phyloP scores from a whole-genome alignment of 2,888 invertebrate species.

The Pseudeuparius sepicola region DNA sequence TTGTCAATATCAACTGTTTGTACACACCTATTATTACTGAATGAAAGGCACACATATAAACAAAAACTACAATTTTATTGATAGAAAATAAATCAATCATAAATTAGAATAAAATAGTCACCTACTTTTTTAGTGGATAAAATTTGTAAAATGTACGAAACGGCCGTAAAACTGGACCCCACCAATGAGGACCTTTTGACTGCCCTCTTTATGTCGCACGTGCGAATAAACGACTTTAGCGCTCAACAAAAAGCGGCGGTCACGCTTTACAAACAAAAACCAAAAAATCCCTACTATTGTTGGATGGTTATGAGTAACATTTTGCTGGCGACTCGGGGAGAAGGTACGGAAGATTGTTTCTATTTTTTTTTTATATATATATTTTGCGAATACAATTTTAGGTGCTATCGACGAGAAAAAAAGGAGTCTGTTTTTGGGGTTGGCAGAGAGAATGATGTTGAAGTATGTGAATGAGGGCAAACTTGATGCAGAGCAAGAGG shows the following conservation, averaged over 20 bases:
- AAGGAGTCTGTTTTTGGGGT: conserved; percentile 61
- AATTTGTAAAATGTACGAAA: conserved; percentile 83
- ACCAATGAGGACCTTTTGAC: conserved; percentile 86
- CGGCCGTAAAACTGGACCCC: conserved; percentile 76
- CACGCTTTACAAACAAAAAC: conserved; percentile 79
- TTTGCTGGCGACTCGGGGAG: conserved; percentile 61
- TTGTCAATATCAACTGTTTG: neutral
- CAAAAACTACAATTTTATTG: neutral
- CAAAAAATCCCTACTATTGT: conserved; percentile 94
- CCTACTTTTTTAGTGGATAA: conserved; percentile 59
- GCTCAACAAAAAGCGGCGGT: conserved; percentile 86
- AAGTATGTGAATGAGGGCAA: conserved; percentile 81
- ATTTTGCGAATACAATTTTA: conserved; percentile 5
- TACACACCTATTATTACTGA: neutral
- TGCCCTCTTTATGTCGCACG: conserved; percentile 93
- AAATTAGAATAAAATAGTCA: conserved; percentile 1
- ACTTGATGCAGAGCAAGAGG: conserved; percentile 86
- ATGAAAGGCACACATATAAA: conserved; percentile 3
- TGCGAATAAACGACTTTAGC: conserved; percentile 79
- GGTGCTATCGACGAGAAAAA: conserved; percentile 44
- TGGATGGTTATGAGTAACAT: conserved; percentile 98
- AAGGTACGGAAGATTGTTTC: conserved; percentile 29
- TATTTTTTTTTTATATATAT: neutral
- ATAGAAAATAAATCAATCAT: neutral
- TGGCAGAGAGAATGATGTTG: conserved; percentile 90